Conservation (phyloP, 2,113 vertebrate species). For the Indicator indicator region DNA sequence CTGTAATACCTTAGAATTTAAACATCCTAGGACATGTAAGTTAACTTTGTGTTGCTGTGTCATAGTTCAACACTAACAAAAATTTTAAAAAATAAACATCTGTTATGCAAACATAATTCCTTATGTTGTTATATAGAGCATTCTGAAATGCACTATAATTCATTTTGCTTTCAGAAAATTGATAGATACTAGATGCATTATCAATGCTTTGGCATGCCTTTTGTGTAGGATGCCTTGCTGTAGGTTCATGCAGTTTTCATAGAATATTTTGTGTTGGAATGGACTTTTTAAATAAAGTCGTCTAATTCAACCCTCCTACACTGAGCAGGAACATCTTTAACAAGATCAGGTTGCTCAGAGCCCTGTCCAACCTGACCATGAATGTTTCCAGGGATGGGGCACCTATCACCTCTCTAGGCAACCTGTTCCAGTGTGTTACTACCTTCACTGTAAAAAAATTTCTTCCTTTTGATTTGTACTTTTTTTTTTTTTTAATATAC, state of each 20-base stretch:
- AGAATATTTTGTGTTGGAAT: not conserved
- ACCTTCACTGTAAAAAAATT: not conserved
- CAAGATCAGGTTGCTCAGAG: not conserved
- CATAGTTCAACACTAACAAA: not conserved
- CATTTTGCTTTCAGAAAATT: not conserved
- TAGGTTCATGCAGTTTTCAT: not conserved
- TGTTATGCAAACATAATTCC: not conserved
- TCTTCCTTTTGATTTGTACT: conserved; percentile 22
- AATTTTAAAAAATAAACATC: not conserved
- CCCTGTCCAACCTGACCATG: not conserved
- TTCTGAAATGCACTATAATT: not conserved
- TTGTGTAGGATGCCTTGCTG: not conserved
- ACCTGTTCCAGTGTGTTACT: not conserved
- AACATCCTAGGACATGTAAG: not conserved
- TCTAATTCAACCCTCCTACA: not conserved
- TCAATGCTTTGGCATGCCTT: not conserved
- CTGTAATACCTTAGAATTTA: not conserved
- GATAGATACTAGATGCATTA: not conserved
- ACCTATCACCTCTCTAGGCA: not conserved
- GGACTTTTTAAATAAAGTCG: not conserved
- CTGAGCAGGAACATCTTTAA: not conserved
- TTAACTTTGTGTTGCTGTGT: not conserved
- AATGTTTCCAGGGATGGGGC: not conserved
- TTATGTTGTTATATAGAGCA: not conserved
- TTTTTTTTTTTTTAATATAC: not conserved